phyloP scores from a whole-genome alignment of 2,797 vertebrate species.

The Channa striata region DNA sequence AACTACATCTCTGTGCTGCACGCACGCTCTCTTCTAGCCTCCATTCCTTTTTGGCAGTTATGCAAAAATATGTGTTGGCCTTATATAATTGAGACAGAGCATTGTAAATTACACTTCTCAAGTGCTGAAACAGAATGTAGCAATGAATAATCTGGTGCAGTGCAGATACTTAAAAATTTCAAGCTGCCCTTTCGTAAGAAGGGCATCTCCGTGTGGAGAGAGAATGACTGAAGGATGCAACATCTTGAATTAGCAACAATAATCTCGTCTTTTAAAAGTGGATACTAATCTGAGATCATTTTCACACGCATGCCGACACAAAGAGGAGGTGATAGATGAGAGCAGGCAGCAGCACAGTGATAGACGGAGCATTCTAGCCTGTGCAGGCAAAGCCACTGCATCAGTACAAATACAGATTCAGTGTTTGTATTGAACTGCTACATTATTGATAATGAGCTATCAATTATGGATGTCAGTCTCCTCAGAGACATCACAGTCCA shows the following conservation, averaged over 20 bases:
- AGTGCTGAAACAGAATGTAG: conserved; percentile 72
- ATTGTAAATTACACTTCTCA: conserved; percentile 77
- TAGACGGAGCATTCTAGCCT: conserved; percentile 55
- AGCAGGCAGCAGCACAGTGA: conserved; percentile 56
- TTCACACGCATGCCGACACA: conserved; percentile 35
- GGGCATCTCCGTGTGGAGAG: conserved; percentile 57
- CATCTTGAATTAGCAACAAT: conserved; percentile 78
- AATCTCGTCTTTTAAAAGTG: conserved; percentile 70
- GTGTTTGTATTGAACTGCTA: conserved; percentile 80
- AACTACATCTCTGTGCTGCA: conserved; percentile 49
- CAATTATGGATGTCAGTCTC: conserved; percentile 76
- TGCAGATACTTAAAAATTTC: conserved; percentile 83
- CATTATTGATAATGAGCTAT: conserved; percentile 80
- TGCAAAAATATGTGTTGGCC: conserved; percentile 64
- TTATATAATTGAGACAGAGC: conserved; percentile 73
- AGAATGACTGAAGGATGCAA: conserved; percentile 69
- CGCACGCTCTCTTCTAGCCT: conserved; percentile 41
- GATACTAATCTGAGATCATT: conserved; percentile 64
- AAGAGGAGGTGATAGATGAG: conserved; percentile 59
- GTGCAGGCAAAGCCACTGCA: conserved; percentile 61
- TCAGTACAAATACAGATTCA: conserved; percentile 74
- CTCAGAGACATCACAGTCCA: conserved; percentile 70
- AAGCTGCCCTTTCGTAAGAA: conserved; percentile 77
- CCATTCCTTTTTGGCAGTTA: conserved; percentile 52
- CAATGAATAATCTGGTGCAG: conserved; percentile 81